Percentiles rank a stretch among this genome's conserved stretches.
Evolutionary conservation across 2,888 invertebrate genomes (phyloP).

Genomic region (Phanerotoma sp.): DNA sequence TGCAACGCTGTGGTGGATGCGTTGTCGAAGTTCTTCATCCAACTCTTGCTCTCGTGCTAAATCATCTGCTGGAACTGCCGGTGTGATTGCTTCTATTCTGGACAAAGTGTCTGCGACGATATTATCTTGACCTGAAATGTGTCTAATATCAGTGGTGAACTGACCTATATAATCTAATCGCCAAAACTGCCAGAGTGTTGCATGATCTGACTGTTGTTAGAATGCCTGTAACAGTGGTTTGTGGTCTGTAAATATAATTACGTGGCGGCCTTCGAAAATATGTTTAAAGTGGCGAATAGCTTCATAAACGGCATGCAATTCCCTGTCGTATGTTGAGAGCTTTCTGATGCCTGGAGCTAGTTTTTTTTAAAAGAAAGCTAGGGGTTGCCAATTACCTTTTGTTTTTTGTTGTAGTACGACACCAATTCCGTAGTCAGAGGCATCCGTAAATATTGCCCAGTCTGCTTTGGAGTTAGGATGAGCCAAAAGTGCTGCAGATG

Average conservation of each 20-base stretch:
- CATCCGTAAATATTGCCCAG: conserved; percentile 15
- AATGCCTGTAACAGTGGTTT: conserved; percentile 1
- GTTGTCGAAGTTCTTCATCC: not conserved
- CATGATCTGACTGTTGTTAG: not conserved
- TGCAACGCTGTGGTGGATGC: not conserved
- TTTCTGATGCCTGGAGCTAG: not conserved
- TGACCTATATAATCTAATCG: conserved; percentile 17
- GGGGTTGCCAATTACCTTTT: conserved; percentile 17
- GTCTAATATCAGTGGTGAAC: conserved; percentile 22
- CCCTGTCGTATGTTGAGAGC: not conserved
- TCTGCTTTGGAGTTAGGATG: not conserved
- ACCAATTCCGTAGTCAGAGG: conserved; percentile 49
- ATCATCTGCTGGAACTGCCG: conserved; percentile 10
- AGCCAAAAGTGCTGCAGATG: not conserved
- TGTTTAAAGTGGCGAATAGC: not conserved
- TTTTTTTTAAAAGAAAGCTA: not conserved
- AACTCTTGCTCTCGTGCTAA: not conserved
- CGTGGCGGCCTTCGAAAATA: not conserved
- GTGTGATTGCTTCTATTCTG: too few relatives aligned
- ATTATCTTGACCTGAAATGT: conserved; percentile 17
- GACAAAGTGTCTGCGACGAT: conserved; percentile 19
- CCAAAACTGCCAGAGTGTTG: not conserved
- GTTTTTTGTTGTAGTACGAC: conserved; percentile 49
- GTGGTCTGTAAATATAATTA: not conserved
- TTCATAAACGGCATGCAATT: not conserved